These are phyloP conservation scores for Zoanthus solanderi DNA, from an alignment of 92 coral and sea anemone species.

Conservation along the genomic window DNA sequence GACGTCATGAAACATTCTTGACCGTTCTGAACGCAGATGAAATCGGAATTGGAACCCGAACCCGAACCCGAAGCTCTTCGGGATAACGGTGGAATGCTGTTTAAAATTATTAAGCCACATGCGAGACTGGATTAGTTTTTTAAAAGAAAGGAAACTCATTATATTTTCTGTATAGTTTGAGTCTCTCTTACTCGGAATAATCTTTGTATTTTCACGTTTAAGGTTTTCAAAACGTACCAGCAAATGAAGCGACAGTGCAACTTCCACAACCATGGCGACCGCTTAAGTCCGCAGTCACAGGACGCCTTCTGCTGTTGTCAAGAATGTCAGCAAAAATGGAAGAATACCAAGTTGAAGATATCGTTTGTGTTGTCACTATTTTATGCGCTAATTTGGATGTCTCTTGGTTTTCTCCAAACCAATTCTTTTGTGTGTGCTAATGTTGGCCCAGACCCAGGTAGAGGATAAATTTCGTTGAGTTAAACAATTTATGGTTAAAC, in stretches of 20 bases:
- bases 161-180: no score
- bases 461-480: neutral
- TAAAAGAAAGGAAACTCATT: no score
- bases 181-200: neutral
- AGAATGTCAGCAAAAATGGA: slow-evolving; percentile 51
- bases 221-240: slow-evolving; percentile 53
- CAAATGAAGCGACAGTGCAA: slow-evolving; percentile 36
- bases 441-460: slow-evolving; percentile 43
- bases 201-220: no score
- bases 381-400: slow-evolving; percentile 53
- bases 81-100: no score
- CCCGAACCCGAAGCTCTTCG: no score
- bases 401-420: slow-evolving; percentile 41
- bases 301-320: slow-evolving; percentile 42
- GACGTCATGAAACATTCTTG: no score
- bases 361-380: slow-evolving; percentile 33
- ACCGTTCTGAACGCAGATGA: no score
- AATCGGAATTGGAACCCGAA: no score
- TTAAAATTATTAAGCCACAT: no score
- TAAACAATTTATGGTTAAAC: no score
- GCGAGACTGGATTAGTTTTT: no score
- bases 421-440: slow-evolving; percentile 56
- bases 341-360: slow-evolving; percentile 14
- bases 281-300: slow-evolving; percentile 39
- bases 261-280: slow-evolving; percentile 14